phyloP scores from a whole-genome alignment of 1,140 invertebrate genomes.

The Penaeus vannamei region DNA sequence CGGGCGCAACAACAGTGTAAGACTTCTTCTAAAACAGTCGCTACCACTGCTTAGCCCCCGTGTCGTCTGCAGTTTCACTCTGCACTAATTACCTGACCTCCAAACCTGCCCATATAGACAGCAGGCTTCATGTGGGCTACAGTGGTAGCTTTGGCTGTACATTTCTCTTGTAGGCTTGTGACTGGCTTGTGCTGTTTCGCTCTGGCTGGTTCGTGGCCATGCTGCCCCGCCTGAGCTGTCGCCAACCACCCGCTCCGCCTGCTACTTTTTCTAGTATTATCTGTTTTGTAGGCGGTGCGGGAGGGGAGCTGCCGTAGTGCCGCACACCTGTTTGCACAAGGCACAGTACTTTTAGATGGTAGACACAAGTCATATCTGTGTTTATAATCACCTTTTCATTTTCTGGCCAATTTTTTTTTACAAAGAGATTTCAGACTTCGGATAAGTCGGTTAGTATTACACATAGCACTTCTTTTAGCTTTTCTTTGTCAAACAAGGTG shows the following conservation, averaged over 20 bases:
- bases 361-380: slow-evolving; percentile 4
- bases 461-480: too few species aligned
- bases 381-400: too few species aligned
- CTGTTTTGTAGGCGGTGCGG: slow-evolving; percentile 7
- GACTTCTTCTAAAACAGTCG: slow-evolving; percentile 36
- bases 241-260: slow-evolving; percentile 36
- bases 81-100: not conserved
- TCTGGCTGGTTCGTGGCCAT: slow-evolving; percentile 40
- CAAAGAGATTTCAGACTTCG: too few species aligned
- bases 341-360: slow-evolving; percentile 25
- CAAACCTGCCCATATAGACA: slow-evolving; percentile 1
- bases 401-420: too few species aligned
- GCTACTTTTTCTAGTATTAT: not conserved
- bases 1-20: slow-evolving; percentile 67
- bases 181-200: slow-evolving; percentile 46
- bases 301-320: slow-evolving; percentile 45
- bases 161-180: slow-evolving; percentile 49
- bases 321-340: slow-evolving; percentile 43
- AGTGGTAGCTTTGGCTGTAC: slow-evolving; percentile 37
- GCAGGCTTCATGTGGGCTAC: slow-evolving; percentile 21
- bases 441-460: too few species aligned
- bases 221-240: slow-evolving; percentile 41
- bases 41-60: not conserved
- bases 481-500: too few species aligned
- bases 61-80: slow-evolving; percentile 13